Evolutionary conservation across 2,888 invertebrate genomes (phyloP).

Genomic region (Bembecia ichneumoniformis): DNA sequence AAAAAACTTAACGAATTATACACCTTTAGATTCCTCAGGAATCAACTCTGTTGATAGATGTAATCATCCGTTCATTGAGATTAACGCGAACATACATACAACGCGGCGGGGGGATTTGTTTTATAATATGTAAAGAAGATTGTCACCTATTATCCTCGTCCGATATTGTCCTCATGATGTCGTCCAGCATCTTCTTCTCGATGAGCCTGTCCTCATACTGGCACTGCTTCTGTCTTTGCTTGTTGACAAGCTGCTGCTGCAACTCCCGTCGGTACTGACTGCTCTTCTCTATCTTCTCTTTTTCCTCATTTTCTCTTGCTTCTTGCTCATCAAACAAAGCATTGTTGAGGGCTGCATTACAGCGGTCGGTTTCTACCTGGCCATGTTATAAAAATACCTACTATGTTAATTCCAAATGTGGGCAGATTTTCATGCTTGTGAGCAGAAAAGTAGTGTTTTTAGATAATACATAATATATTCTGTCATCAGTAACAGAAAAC

Average conservation of each 20-base stretch:
- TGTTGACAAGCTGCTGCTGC: conserved; percentile 72
- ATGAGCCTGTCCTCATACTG: conserved; percentile 71
- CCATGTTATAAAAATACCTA: conserved; percentile 4
- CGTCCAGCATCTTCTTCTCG: conserved; percentile 76
- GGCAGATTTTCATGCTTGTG: no score
- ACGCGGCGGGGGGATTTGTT: no score
- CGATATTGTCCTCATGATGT: conserved; percentile 70
- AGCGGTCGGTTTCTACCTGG: conserved; percentile 45
- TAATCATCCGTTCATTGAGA: no score
- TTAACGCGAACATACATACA: no score
- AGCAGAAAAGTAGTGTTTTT: no score
- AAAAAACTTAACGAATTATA: no score
- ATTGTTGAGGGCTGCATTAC: conserved; percentile 38
- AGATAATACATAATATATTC: no score
- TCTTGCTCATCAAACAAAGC: conserved; percentile 50
- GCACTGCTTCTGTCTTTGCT: conserved; percentile 60
- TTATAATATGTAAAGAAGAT: no score
- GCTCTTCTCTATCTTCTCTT: conserved; percentile 25
- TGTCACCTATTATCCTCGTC: conserved; percentile 73
- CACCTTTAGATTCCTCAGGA: no score
- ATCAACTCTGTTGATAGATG: no score
- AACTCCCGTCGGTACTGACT: conserved; percentile 62
- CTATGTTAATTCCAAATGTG: neutral
- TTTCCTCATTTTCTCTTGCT: conserved; percentile 33
- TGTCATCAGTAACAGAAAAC: no score